Evolutionary conservation across 2,888 invertebrate genomes (phyloP).

Genomic region (Lasioglossum morio): DNA sequence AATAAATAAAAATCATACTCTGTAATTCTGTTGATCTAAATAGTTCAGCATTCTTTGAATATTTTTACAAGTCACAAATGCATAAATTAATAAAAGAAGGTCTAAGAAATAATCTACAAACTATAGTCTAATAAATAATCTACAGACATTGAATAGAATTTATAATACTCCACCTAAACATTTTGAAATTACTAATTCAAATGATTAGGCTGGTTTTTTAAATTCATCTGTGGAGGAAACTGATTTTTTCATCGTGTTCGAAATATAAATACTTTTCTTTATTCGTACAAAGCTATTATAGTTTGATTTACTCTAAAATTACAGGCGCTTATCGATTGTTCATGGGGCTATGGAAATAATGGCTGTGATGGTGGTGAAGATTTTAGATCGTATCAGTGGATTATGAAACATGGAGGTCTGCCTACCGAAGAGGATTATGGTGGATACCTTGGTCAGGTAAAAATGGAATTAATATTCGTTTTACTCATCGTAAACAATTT

Average conservation of each 20-base stretch:
- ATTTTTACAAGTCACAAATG: too few relatives aligned
- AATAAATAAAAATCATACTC: too few relatives aligned
- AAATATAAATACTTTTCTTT: conserved; percentile 8
- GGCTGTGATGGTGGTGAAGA: conserved; percentile 99
- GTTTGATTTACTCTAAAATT: conserved; percentile 18
- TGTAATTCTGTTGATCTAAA: too few relatives aligned
- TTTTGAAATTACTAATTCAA: not conserved
- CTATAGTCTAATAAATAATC: too few relatives aligned
- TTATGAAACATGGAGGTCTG: conserved; percentile 94
- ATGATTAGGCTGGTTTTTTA: not conserved
- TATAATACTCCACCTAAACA: not conserved
- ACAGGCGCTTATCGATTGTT: conserved; percentile 95
- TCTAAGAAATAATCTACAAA: too few relatives aligned
- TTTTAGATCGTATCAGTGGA: conserved; percentile 96
- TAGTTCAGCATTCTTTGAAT: too few relatives aligned
- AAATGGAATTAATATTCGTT: not conserved
- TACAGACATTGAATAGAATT: too few relatives aligned
- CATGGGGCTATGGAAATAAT: conserved; percentile 98
- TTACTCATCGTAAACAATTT: not conserved
- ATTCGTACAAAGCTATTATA: not conserved
- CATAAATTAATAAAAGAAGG: too few relatives aligned
- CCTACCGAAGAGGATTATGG: conserved; percentile 97
- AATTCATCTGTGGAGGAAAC: not conserved
- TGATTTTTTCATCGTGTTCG: not conserved
- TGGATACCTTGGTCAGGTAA: conserved; percentile 94